Evolutionary conservation across 2,113 vertebrate genomes (phyloP), one percentile per base, ranked within the genome.

Genomic region (Pimephales promelas): DNA sequence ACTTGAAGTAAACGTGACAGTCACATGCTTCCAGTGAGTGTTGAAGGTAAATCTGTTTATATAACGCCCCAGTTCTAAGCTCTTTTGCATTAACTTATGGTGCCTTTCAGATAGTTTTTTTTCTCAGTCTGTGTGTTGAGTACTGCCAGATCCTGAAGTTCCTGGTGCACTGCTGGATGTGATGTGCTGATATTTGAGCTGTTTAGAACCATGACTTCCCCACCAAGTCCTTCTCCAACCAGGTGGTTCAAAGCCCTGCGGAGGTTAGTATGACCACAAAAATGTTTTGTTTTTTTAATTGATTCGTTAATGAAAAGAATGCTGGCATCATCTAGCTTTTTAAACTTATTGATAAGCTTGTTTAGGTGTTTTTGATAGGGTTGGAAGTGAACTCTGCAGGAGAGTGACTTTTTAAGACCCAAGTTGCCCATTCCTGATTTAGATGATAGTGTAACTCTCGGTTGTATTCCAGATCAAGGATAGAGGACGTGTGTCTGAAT

Each of bases 161-260:
- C 28, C 28, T 59, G 75, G 75, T 59, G 52, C 75, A 57, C 75
- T 77, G 75, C 54, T 77, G 75, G 75, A 36, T 77, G 49, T 36
- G 72, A 28, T 22, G 8, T 49, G 47, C 26, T 66, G 40, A 49
- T 31, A 31, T 40, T 45, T 47, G 14, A 26, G 78, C 47, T 24
- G 61, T 71, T 13, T 34, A 68, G 26, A 45, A 85, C 71, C 36
- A 92, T 92, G 92, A 92, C 45, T 82, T 24, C n/a, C 14, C 86
- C 87, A 0, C 90, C 82, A 20, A 94, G 92, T 56, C 91, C 90
- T 2, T 92, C 92, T 84, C 89, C 93, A 5, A 40, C 56, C 45
- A 56, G 83, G n/a, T 93, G 93, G 92, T 93, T 92, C 82, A 93
- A 89, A 87, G 31, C 86, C 0, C 79, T 92, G 47, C 84, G 85